Evolutionary conservation across 2,797 vertebrate genomes (phyloP).

Genomic region (Brachymystax lenok): DNA sequence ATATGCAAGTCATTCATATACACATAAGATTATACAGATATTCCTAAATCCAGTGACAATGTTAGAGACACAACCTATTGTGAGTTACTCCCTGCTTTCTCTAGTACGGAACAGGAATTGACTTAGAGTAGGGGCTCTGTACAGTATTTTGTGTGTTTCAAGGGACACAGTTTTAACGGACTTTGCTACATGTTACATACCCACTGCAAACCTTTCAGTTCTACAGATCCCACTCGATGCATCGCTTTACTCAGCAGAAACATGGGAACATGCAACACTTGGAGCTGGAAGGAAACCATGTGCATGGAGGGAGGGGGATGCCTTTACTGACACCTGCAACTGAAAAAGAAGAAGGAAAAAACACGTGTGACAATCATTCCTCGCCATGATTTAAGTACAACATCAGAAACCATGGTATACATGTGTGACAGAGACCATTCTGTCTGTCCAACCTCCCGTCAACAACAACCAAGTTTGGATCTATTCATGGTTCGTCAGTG

Average conservation of each 20-base stretch:
- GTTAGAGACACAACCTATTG: neutral
- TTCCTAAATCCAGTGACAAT: constrained; percentile 11
- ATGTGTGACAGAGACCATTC: neutral
- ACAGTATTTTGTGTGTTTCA: neutral
- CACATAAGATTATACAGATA: constrained; percentile 23
- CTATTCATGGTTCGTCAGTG: neutral
- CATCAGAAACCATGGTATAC: neutral
- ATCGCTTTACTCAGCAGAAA: constrained; percentile 28
- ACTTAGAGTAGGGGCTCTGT: too few species aligned
- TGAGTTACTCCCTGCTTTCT: neutral
- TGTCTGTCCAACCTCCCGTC: neutral
- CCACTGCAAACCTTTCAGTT: constrained; percentile 17
- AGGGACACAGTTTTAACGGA: neutral
- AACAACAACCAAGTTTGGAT: neutral
- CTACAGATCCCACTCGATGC: constrained; percentile 29
- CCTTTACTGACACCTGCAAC: constrained; percentile 22
- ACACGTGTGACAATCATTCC: neutral
- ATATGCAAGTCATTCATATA: constrained; percentile 28
- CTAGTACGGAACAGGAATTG: neutral
- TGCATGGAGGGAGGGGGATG: constrained; percentile 13
- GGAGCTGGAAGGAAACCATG: neutral
- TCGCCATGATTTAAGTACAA: neutral
- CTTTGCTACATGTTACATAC: neutral
- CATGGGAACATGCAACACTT: constrained; percentile 53
- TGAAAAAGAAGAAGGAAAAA: constrained; percentile 22